These are phyloP conservation scores for Arctocebus calabarensis DNA, from an alignment of 2,797 vertebrate species.

Conservation along the genomic window DNA sequence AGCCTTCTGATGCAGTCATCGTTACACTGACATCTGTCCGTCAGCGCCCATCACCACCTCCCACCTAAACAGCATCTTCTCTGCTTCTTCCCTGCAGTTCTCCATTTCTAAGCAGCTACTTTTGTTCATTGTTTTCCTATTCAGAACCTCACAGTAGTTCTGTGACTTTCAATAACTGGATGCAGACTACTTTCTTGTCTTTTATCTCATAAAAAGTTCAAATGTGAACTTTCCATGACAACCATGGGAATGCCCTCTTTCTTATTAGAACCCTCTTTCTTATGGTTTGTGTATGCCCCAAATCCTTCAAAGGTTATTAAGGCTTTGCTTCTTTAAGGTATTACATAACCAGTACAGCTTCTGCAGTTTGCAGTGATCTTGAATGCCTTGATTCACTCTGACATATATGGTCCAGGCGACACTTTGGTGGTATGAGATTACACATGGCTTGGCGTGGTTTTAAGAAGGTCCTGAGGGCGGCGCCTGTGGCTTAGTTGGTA, in stretches of 20 bases:
- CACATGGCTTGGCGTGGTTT: neutral
- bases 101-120: neutral
- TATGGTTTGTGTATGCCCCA: neutral
- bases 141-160: neutral
- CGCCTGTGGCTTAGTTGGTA: no score
- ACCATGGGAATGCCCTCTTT: neutral
- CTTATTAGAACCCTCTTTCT: neutral
- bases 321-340: neutral
- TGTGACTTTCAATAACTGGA: neutral
- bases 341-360: neutral
- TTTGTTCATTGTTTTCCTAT: neutral
- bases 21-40: neutral
- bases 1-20: neutral
- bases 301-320: neutral
- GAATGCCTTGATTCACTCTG: neutral
- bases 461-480: neutral
- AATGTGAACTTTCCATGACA: neutral
- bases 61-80: neutral
- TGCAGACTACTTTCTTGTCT: neutral
- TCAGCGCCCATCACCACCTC: neutral
- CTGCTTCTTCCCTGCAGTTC: neutral
- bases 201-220: conserved; percentile 4
- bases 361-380: neutral
- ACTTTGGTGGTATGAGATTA: neutral
- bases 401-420: neutral